Percentiles rank a stretch among this genome's conserved stretches.
These are phyloP conservation scores for Planococcus citri DNA, from an alignment of 1,140 invertebrate genomes.

Conservation along the genomic window DNA sequence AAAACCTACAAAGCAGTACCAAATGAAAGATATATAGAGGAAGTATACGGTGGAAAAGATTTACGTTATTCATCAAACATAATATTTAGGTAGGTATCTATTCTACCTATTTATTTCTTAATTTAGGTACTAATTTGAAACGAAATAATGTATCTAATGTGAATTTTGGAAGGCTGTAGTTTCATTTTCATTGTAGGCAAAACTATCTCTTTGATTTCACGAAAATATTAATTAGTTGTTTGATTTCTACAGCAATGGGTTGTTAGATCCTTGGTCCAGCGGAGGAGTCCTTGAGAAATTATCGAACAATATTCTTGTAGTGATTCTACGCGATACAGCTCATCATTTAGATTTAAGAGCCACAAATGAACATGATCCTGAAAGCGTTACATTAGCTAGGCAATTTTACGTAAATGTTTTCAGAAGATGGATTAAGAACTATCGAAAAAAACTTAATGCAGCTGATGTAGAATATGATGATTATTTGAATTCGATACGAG, in stretches of 20 bases:
- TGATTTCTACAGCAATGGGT: constrained; percentile 56
- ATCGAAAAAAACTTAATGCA: background rate
- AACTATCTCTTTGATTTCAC: too few relatives aligned
- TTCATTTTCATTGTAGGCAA: too few relatives aligned
- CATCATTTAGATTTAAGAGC: constrained; percentile 84
- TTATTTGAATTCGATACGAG: too few relatives aligned
- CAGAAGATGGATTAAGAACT: constrained; percentile 21
- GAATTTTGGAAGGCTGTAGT: too few relatives aligned
- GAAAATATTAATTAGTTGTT: too few relatives aligned
- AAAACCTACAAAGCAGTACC: constrained; percentile 55
- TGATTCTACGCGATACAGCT: constrained; percentile 77
- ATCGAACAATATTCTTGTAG: constrained; percentile 49
- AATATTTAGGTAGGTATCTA: constrained; percentile 66
- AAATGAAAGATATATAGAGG: constrained; percentile 48
- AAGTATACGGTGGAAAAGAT: constrained; percentile 69
- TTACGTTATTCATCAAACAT: constrained; percentile 61
- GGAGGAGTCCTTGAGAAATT: constrained; percentile 70
- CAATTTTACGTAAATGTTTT: constrained; percentile 28
- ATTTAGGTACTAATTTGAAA: too few relatives aligned
- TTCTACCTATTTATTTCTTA: too few relatives aligned
- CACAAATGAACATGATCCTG: constrained; percentile 54
- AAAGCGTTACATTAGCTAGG: constrained; percentile 52
- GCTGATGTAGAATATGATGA: background rate
- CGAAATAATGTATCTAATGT: too few relatives aligned
- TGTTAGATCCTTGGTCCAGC: constrained; percentile 84